Evolutionary conservation across 53 echinoderm and acorn worm genomes (phyloP).

Genomic region (Crossaster papposus): DNA sequence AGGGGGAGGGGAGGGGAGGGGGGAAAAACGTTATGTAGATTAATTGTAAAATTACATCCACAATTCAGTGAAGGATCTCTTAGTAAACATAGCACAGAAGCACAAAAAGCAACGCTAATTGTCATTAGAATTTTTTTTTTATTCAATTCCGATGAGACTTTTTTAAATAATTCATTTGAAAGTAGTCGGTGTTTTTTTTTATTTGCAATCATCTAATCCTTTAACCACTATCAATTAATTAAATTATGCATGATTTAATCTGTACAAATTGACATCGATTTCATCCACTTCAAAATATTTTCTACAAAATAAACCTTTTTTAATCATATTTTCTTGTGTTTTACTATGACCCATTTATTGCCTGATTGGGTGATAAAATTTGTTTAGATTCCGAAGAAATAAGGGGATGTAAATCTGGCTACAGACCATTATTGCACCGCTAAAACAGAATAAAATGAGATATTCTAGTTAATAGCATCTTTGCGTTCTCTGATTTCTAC

Average conservation of each 20-base stretch:
- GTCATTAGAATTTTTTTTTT: constrained; percentile 14
- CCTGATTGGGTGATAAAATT: background rate
- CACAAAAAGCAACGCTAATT: background rate
- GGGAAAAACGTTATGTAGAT: too few relatives aligned
- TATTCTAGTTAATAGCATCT: background rate
- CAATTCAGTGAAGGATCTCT: background rate
- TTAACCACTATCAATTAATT: constrained; percentile 30
- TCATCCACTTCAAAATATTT: constrained; percentile 19
- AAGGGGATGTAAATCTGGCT: background rate
- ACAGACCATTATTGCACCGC: constrained; percentile 11
- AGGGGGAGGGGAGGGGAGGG: too few relatives aligned
- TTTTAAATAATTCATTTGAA: constrained; percentile 44
- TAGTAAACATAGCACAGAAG: background rate
- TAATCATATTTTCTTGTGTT: background rate
- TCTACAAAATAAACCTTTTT: constrained; percentile 28
- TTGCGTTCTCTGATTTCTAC: background rate
- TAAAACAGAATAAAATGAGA: background rate
- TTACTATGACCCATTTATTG: background rate
- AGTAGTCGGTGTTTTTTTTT: constrained; percentile 27
- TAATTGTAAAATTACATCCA: too few relatives aligned
- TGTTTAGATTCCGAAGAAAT: background rate
- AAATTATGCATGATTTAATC: constrained; percentile 15
- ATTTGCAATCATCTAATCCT: constrained; percentile 20
- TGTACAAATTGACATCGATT: constrained; percentile 6
- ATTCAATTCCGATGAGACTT: constrained; percentile 38